These are phyloP conservation scores for Notodonta ziczac DNA, from an alignment of 2,888 invertebrate species.

Conservation along the genomic window DNA sequence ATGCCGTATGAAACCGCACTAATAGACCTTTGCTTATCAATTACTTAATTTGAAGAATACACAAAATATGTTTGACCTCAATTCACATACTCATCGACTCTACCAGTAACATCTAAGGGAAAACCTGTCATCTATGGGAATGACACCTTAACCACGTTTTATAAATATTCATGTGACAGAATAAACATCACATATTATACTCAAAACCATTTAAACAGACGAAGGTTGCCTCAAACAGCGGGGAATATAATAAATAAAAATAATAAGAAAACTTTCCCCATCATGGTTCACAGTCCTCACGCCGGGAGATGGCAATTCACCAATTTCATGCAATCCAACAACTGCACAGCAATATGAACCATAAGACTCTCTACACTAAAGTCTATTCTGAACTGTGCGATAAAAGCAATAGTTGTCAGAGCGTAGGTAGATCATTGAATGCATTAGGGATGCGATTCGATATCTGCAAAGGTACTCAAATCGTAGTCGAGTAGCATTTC, in stretches of 20 bases:
- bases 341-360: slow-evolving; percentile 42
- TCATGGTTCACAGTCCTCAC: slow-evolving; percentile 64
- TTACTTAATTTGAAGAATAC: too few relatives aligned
- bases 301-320: slow-evolving; percentile 63
- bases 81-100: too few relatives aligned
- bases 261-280: slow-evolving; percentile 83
- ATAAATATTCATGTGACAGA: background rate
- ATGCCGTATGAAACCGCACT: too few relatives aligned
- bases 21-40: too few relatives aligned
- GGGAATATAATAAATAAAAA: slow-evolving; percentile 80
- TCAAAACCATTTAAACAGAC: slow-evolving; percentile 47
- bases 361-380: slow-evolving; percentile 37
- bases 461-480: slow-evolving; percentile 7
- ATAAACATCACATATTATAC: slow-evolving; percentile 15
- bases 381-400: slow-evolving; percentile 30
- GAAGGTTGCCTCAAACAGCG: slow-evolving; percentile 58
- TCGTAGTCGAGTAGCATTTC: slow-evolving; percentile 2
- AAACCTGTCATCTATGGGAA: too few relatives aligned
- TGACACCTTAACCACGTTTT: too few relatives aligned
- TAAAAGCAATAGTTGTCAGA: slow-evolving; percentile 40
- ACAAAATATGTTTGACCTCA: too few relatives aligned
- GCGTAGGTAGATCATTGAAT: slow-evolving; percentile 67
- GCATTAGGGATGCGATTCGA: slow-evolving; percentile 47
- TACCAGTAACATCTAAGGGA: too few relatives aligned
- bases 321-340: slow-evolving; percentile 50